Percentiles rank a stretch among this genome's conserved stretches.
phyloP scores from a whole-genome alignment of 1,140 invertebrate genomes.

The Euura saliciscinereae region DNA sequence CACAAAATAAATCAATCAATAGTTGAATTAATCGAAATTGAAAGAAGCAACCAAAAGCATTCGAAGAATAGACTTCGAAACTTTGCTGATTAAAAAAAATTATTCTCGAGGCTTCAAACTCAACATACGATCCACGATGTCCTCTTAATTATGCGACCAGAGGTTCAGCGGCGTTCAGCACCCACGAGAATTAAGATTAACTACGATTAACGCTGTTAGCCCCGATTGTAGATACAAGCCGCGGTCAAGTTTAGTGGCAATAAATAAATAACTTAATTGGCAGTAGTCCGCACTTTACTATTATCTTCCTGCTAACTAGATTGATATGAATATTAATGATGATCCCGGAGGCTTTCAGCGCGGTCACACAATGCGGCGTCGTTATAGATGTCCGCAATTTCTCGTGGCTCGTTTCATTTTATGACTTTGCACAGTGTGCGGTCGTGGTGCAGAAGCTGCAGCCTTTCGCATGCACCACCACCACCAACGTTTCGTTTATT shows the following conservation, averaged over 20 bases:
- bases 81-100: not conserved
- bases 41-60: not conserved
- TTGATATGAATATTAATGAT: conserved; percentile 5
- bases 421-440: not conserved
- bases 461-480: too few species aligned
- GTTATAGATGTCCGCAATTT: not conserved
- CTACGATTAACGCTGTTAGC: not conserved
- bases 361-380: not conserved
- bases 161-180: not conserved
- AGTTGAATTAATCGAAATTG: too few species aligned
- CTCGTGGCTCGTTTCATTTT: not conserved
- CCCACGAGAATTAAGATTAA: not conserved
- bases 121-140: not conserved
- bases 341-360: not conserved
- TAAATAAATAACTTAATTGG: conserved; percentile 1
- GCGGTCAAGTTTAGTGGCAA: not conserved
- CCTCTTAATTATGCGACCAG: not conserved
- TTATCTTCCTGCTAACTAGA: not conserved
- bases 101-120: too few species aligned
- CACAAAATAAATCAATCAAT: too few species aligned
- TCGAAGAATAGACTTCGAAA: not conserved
- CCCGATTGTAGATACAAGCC: not conserved
- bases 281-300: not conserved
- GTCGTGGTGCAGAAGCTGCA: too few species aligned
- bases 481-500: too few species aligned